These are phyloP conservation scores for Morpho helenor DNA, from an alignment of 2,888 invertebrate genomes.

Conservation along the genomic window DNA sequence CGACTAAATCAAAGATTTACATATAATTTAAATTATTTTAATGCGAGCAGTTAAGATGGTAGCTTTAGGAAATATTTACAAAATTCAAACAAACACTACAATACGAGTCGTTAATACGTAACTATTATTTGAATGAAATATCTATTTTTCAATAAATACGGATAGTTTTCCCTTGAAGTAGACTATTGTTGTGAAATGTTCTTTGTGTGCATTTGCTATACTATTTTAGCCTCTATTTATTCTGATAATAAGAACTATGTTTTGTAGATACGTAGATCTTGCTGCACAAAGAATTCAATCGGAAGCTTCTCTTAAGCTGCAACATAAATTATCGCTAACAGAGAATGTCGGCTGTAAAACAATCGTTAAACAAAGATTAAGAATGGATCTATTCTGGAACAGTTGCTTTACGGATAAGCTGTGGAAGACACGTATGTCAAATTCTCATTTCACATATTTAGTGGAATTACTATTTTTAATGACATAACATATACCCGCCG, in stretches of 20 bases:
- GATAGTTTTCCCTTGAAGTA: conserved; percentile 18
- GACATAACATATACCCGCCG: too few species aligned
- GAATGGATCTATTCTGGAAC: conserved; percentile 37
- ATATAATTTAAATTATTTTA: conserved; percentile 14
- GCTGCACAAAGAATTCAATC: conserved; percentile 30
- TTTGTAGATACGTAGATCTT: background rate
- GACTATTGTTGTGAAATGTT: conserved; percentile 5
- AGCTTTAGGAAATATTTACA: conserved; percentile 21
- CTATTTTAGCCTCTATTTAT: conserved; percentile 13
- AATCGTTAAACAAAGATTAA: conserved; percentile 61
- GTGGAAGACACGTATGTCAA: conserved; percentile 22
- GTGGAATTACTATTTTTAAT: conserved; percentile 7
- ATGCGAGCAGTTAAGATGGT: conserved; percentile 18
- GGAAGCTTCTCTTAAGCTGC: conserved; percentile 47
- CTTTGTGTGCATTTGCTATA: conserved; percentile 5
- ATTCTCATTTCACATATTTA: conserved; percentile 23
- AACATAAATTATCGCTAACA: conserved; percentile 57
- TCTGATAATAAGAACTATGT: conserved; percentile 15
- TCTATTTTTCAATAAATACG: conserved; percentile 15
- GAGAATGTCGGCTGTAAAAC: conserved; percentile 53
- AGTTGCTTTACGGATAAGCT: conserved; percentile 26
- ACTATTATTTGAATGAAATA: conserved; percentile 10
- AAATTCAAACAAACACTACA: conserved; percentile 6
- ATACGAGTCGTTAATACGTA: background rate
- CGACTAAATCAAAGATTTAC: conserved; percentile 14